Evolutionary conservation across 2,113 vertebrate species (phyloP), one percentile per base, ranked within the genome.

Genomic region (Nicator chloris): DNA sequence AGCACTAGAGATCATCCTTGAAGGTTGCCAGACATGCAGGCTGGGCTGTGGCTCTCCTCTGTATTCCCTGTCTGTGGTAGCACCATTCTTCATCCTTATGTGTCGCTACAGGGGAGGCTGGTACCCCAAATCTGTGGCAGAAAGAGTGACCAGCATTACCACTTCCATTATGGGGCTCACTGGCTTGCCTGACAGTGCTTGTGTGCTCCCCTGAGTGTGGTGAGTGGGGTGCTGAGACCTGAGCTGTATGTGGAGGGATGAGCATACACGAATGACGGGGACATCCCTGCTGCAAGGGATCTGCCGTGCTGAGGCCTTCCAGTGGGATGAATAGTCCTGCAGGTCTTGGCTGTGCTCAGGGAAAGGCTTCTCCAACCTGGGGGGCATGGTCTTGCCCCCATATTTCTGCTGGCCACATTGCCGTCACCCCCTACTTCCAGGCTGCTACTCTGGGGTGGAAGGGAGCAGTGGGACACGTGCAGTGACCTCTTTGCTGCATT

Each of bases 41-140:
- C 44, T 39, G 28, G 30, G 42, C 11, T 50, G 39, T 59, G 39
- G 42, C 63, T 50, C 82, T 51, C 24, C 15, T 27, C 19, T 1
- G 1, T 0, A 3, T 31, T 82, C 37, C 19, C 30, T 82, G 49
- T 30, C 28, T 4, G 1, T 24, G 45, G 4, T 44, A 53, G 22
- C 64, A 35, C 27, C 2, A 0, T 77, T 65, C 39, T 19, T 73
- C 17, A 12, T 88, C 63, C 42, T 10, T 19, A 15, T 73, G 10
- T 65, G 22, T 40, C 0, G 0, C 26, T 18, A 7, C 49, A 63
- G 53, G 14, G 56, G 26, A 71, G 40, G 5, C 13, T 30, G 10
- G 1, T 30, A 26, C 15, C 13, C 18, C 6, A 23, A 2, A 54
- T 79, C 30, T 61, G 30, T 0, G 23, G 9, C 2, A 4, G 28